phyloP scores from a whole-genome alignment of 1,140 invertebrate genomes.

The Cydia strobilella region DNA sequence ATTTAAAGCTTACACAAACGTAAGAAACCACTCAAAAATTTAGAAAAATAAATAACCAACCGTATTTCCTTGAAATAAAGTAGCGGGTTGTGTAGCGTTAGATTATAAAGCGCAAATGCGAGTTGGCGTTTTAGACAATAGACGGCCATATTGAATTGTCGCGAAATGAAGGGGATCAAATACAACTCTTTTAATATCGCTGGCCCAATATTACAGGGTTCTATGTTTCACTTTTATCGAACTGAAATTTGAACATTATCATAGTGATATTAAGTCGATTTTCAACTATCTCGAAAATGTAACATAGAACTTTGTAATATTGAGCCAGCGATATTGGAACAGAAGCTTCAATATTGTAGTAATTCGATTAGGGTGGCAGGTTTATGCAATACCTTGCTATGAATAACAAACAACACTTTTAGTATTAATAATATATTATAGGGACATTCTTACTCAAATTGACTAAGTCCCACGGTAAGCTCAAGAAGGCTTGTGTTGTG shows the following conservation, averaged over 20 bases:
- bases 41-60: not conserved
- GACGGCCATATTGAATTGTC: conserved; percentile 30
- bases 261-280: no score
- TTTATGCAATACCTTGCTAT: not conserved
- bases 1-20: not conserved
- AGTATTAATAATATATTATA: no score
- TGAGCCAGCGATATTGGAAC: no score
- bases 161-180: conserved; percentile 7
- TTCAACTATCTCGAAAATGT: no score
- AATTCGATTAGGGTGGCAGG: conserved; percentile 17
- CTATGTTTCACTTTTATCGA: no score
- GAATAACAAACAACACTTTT: no score
- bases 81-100: not conserved
- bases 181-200: conserved; percentile 32
- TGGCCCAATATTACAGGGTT: no score
- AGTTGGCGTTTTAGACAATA: conserved; percentile 23
- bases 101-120: not conserved
- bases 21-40: not conserved
- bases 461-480: no score
- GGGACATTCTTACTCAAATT: no score
- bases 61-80: not conserved
- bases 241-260: no score
- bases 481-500: no score
- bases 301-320: no score
- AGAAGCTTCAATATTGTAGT: conserved; percentile 28